phyloP scores from a whole-genome alignment of 2,113 vertebrate genomes.

The Brachypodius melanocephalos region DNA sequence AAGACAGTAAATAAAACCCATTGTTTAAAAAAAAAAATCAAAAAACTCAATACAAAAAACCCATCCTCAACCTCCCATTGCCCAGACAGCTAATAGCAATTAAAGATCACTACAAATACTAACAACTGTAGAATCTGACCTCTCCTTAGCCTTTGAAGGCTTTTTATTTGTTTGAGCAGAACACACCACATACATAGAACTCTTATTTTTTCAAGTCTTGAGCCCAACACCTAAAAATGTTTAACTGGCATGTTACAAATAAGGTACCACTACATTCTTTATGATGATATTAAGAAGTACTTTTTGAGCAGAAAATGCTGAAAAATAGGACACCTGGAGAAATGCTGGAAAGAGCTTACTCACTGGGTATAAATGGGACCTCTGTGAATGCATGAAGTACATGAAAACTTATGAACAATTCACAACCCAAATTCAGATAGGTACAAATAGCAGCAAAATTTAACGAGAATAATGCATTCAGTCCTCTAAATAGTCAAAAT shows the following conservation, averaged over 20 bases:
- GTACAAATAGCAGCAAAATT: neutral
- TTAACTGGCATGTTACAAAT: neutral
- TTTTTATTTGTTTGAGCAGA: neutral
- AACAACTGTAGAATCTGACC: neutral
- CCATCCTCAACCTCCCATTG: neutral
- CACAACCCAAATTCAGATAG: neutral
- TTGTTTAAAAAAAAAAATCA: neutral
- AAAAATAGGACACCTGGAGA: neutral
- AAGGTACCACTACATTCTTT: neutral
- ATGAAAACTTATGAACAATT: neutral
- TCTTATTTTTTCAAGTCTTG: neutral
- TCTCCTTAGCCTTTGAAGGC: neutral
- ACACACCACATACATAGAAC: neutral
- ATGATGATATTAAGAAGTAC: neutral
- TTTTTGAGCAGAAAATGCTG: neutral
- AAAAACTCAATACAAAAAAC: neutral
- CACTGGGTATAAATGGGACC: neutral
- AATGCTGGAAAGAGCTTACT: neutral
- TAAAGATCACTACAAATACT: neutral
- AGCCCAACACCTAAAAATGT: neutral
- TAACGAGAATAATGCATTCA: neutral
- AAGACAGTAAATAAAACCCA: neutral
- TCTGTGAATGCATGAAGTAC: neutral
- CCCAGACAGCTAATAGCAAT: neutral
- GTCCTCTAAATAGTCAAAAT: neutral